Evolutionary conservation across 1,140 invertebrate genomes (phyloP), one percentile per base, ranked within the genome.

Genomic region (Ephestia elutella): DNA sequence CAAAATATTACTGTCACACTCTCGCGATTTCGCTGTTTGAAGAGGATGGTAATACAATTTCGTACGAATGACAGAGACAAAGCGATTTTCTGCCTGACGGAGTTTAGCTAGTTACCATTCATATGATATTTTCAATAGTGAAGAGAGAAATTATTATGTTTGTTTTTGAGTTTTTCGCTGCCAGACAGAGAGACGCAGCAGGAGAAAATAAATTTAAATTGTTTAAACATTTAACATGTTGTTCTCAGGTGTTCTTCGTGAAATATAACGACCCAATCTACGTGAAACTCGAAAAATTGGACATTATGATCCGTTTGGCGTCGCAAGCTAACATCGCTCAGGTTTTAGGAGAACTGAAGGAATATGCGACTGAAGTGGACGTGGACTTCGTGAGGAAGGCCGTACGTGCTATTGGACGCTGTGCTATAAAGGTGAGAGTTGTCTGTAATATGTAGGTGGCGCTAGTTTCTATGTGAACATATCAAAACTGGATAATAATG

Each of bases 241-340:
- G 4, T 67, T 64, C 69, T 2, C 61, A 91, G 90, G 95, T 97
- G 25, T 99, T 99, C 90, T 99, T 99, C 85, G 99, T 99, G 13
- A 99, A 99, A 78, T 99, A 99, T 89, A 99, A 99, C 84, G 99
- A 99, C 91, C 99, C 99, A 8, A 99, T 99, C 82, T 99, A 99
- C 87, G 98, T 99, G 3, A 99, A 99, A 88, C 91, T 99, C 54
- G 99, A 99, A 87, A 99, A 99, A 84, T 81, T 99, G 73, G 99
- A 99, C 81, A 99, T 99, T 55, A 99, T 99, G 98, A 99, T 99
- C 70, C 93, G 99, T 25, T 89, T 99, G 56, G 98, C 99, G 8
- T 99, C 97, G 53, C 97, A 99, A 86, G 94, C 96, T 2, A 99
- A 99, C 83, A 99, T 99, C 72, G 96, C 97, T 1, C 98, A 99